phyloP scores from a whole-genome alignment of 2,113 vertebrate species.

The Rhinoptilus africanus region DNA sequence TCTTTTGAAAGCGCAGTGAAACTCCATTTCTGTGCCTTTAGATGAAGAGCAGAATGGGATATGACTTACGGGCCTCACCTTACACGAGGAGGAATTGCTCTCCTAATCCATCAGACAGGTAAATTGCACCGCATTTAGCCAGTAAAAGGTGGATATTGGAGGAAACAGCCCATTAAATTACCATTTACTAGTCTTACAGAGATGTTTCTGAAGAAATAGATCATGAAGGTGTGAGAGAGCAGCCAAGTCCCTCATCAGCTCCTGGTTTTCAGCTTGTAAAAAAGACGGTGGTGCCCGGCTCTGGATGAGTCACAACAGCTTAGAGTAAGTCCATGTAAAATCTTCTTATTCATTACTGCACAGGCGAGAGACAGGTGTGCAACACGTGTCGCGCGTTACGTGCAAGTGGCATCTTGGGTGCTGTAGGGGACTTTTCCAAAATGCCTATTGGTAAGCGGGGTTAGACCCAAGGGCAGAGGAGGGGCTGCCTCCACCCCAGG shows the following conservation, averaged over 20 bases:
- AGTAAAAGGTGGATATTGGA: background rate
- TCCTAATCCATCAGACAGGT: background rate
- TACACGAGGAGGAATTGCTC: background rate
- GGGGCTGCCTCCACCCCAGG: background rate
- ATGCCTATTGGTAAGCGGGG: fast-evolving
- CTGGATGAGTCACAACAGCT: background rate
- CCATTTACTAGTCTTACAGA: background rate
- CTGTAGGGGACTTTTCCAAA: background rate
- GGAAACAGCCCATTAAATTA: slow-evolving; percentile 1
- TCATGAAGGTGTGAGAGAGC: background rate
- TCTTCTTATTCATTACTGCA: background rate
- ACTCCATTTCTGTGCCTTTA: background rate
- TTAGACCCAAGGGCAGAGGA: background rate
- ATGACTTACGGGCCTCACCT: background rate
- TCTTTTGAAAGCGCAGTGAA: background rate
- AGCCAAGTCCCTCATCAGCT: background rate
- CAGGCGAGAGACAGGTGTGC: background rate
- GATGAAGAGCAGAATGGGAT: background rate
- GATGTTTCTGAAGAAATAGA: background rate
- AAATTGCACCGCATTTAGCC: background rate
- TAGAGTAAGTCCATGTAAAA: background rate
- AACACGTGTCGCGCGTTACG: fast-evolving
- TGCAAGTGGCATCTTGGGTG: background rate
- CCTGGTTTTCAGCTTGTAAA: background rate
- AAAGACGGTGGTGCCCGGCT: fast-evolving